Conservation (phyloP, 2,888 invertebrate species). For the Meta bourneti region DNA sequence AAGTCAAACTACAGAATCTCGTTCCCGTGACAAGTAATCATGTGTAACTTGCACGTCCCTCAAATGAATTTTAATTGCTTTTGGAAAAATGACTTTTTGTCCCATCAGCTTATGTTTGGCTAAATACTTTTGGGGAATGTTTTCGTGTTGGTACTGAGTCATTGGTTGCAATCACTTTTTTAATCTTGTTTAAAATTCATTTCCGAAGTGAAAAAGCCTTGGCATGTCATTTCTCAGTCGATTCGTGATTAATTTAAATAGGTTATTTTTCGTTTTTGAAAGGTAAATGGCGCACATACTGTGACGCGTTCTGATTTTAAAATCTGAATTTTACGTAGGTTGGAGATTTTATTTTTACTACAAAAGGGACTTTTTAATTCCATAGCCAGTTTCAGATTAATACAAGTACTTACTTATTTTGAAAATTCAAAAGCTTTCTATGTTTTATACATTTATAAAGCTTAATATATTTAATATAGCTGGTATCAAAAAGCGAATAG, state of each 20-base stretch:
- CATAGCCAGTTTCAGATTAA: too few species aligned
- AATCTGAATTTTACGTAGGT: too few species aligned
- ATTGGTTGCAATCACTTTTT: not conserved
- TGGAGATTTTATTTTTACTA: too few species aligned
- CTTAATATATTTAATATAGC: too few species aligned
- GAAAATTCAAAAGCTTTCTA: too few species aligned
- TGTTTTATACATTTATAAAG: too few species aligned
- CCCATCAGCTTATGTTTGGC: not conserved
- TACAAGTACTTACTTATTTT: too few species aligned
- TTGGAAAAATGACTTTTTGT: not conserved
- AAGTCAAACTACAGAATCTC: not conserved
- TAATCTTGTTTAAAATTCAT: not conserved
- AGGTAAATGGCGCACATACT: too few species aligned
- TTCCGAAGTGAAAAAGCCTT: not conserved
- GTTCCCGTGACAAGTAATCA: not conserved
- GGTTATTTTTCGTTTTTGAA: not conserved
- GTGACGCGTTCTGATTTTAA: too few species aligned
- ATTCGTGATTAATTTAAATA: not conserved
- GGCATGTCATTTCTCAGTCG: not conserved
- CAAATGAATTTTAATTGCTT: not conserved
- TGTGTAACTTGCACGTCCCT: not conserved
- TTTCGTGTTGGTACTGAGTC: not conserved
- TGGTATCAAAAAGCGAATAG: too few species aligned
- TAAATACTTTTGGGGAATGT: not conserved
- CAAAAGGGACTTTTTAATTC: too few species aligned